Evolutionary conservation across 2,113 vertebrate genomes (phyloP).

Genomic region (Lonchura striata): DNA sequence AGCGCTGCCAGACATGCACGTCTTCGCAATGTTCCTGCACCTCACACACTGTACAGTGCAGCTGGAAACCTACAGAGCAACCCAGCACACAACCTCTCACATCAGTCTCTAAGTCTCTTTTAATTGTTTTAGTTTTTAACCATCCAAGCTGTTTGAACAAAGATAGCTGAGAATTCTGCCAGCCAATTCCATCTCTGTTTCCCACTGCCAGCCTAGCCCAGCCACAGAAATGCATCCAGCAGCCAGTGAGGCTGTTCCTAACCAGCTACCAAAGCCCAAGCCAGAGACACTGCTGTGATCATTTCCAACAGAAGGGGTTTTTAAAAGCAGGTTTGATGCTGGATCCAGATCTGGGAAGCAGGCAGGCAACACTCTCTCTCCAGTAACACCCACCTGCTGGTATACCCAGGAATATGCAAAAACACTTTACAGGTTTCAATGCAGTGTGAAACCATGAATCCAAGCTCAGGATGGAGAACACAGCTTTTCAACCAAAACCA

Average conservation of each 20-base stretch:
- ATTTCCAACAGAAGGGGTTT: background rate
- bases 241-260: background rate
- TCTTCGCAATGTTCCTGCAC: background rate
- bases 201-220: background rate
- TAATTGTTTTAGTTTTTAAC: background rate
- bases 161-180: background rate
- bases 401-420: background rate
- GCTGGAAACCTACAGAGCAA: background rate
- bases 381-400: background rate
- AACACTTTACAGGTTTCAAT: background rate
- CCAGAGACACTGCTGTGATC: background rate
- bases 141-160: background rate
- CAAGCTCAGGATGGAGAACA: background rate
- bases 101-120: rapidly evolving
- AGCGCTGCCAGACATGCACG: conserved; percentile 43
- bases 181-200: background rate
- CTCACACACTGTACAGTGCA: background rate
- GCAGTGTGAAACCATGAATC: background rate
- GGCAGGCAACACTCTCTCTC: background rate
- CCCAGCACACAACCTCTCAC: background rate
- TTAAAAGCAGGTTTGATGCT: conserved; percentile 10
- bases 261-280: background rate
- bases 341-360: conserved; percentile 28
- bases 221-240: background rate
- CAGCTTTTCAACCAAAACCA: background rate